Conservation (phyloP, 2,797 vertebrate genomes). For the Scomberomorus guttatus region DNA sequence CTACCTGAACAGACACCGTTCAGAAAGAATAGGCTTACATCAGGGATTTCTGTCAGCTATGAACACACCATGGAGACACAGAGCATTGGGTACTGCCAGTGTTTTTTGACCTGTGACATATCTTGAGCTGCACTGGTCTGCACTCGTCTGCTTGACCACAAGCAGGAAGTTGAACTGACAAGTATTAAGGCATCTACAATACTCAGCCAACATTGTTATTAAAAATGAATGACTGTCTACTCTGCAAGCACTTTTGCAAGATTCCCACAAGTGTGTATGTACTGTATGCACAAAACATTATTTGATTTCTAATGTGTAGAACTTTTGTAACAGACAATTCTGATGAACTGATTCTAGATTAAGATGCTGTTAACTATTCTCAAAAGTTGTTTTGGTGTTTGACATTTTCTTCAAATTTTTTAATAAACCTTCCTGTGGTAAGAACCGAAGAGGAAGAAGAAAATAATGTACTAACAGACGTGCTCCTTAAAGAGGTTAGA, state of each 20-base stretch:
- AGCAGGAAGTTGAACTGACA: slow-evolving; percentile 14
- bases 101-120: not conserved
- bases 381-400: not conserved
- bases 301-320: slow-evolving; percentile 28
- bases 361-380: not conserved
- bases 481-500: not conserved
- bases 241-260: slow-evolving; percentile 29
- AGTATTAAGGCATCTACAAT: slow-evolving; percentile 30
- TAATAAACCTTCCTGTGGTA: not conserved
- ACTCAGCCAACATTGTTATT: not conserved
- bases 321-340: slow-evolving; percentile 1
- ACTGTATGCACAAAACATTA: slow-evolving; percentile 4
- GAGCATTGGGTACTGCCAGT: not conserved
- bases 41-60: not conserved
- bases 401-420: not conserved
- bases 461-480: slow-evolving; percentile 1
- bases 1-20: not conserved
- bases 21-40: not conserved
- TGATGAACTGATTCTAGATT: not conserved
- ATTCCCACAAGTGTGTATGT: slow-evolving; percentile 22
- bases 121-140: not conserved
- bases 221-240: slow-evolving; percentile 39
- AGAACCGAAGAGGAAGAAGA: not conserved
- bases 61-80: not conserved
- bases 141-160: not conserved